phyloP scores from a whole-genome alignment of 2,113 vertebrate species.

The Neoarius graeffei region DNA sequence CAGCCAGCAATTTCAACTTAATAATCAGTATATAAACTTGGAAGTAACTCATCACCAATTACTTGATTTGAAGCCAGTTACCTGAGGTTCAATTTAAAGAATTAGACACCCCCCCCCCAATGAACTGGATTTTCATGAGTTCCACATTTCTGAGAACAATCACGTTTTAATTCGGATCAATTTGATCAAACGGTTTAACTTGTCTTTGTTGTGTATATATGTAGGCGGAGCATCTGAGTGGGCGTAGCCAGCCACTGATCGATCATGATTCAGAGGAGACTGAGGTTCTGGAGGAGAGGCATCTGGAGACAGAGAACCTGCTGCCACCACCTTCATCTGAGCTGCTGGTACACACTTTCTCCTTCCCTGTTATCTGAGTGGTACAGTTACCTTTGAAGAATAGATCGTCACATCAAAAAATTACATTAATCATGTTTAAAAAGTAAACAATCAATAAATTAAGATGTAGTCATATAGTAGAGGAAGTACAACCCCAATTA shows the following conservation, averaged over 20 bases:
- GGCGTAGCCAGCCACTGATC: slow-evolving; percentile 75
- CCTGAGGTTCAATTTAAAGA: too few species aligned
- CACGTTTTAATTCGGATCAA: not conserved
- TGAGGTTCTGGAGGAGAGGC: slow-evolving; percentile 79
- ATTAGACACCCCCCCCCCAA: too few species aligned
- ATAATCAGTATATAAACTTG: too few species aligned
- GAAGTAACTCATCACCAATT: too few species aligned
- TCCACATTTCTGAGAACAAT: too few species aligned
- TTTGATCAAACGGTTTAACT: not conserved
- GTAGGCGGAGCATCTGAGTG: slow-evolving; percentile 85
- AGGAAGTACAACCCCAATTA: too few species aligned
- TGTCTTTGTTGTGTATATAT: not conserved
- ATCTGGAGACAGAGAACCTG: slow-evolving; percentile 68
- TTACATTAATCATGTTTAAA: not conserved
- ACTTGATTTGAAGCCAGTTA: too few species aligned
- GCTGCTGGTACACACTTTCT: slow-evolving; percentile 31
- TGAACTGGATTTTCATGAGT: too few species aligned
- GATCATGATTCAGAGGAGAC: slow-evolving; percentile 78
- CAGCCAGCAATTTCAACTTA: too few species aligned
- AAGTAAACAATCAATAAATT: not conserved
- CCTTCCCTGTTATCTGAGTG: too few species aligned
- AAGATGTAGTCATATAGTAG: not conserved
- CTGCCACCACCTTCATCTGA: slow-evolving; percentile 60
- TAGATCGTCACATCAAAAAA: not conserved
- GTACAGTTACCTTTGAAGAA: not conserved